A percentile compares a stretch with the other conserved stretches of the same genome.
These are phyloP conservation scores for Cantharis rustica DNA, from an alignment of 2,888 invertebrate species.

Conservation along the genomic window DNA sequence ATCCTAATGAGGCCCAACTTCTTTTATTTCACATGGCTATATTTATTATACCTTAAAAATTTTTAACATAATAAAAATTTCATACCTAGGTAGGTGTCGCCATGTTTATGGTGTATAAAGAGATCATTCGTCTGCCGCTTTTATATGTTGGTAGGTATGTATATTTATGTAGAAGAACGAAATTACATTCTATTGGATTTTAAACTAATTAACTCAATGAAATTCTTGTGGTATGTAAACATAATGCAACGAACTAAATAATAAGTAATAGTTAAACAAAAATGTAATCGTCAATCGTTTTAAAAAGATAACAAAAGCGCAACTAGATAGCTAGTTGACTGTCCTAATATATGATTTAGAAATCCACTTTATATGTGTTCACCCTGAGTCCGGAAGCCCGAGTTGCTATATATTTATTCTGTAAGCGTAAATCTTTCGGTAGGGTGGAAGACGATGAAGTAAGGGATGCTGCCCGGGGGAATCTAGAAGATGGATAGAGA, in stretches of 20 bases:
- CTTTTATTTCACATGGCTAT: not conserved
- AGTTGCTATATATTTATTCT: slow-evolving; percentile 42
- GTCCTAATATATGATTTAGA: slow-evolving; percentile 33
- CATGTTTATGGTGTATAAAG: slow-evolving; percentile 20
- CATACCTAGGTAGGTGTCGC: slow-evolving; percentile 11
- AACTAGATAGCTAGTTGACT: slow-evolving; percentile 25
- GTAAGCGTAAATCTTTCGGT: slow-evolving; percentile 43
- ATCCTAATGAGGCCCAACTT: not conserved
- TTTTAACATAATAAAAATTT: not conserved
- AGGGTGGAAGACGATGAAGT: slow-evolving; percentile 29
- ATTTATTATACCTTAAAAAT: not conserved
- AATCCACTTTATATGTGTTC: slow-evolving; percentile 34
- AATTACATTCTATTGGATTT: no score
- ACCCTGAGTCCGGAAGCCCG: slow-evolving; percentile 32
- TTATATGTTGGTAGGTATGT: not conserved
- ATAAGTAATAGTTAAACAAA: not conserved
- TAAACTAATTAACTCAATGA: no score
- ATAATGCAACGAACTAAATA: not conserved
- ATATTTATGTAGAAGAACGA: not conserved
- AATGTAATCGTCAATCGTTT: slow-evolving; percentile 23
- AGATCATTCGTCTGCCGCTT: slow-evolving; percentile 12
- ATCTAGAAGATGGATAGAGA: slow-evolving; percentile 44
- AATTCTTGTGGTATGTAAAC: no score
- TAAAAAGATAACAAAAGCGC: slow-evolving; percentile 29
- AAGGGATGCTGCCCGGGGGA: slow-evolving; percentile 36